Conservation (phyloP, 1,140 invertebrate genomes). For the Brachionus asplanchnoidis region DNA sequence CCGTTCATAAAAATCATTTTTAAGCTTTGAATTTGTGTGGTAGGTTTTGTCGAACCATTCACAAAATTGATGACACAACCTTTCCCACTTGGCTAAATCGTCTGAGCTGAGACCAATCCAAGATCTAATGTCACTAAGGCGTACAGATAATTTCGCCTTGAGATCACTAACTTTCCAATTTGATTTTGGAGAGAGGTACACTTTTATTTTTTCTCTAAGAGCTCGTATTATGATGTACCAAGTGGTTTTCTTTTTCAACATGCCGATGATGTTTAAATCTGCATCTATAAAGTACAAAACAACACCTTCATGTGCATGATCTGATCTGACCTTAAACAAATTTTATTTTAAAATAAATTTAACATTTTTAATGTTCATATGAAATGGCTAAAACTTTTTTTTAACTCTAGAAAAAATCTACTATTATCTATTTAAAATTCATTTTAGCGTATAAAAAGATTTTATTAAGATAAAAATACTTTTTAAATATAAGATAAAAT, state of each 20-base stretch:
- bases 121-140: background rate
- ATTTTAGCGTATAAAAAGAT: too few species aligned
- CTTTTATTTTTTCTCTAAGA: slow-evolving; percentile 55
- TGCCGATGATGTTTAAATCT: slow-evolving; percentile 53
- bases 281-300: slow-evolving; percentile 59
- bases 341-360: background rate
- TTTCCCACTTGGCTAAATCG: slow-evolving; percentile 12
- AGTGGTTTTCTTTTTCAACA: slow-evolving; percentile 59
- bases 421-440: too few species aligned
- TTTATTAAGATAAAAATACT: too few species aligned
- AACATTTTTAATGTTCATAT: background rate
- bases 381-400: too few species aligned
- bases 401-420: too few species aligned
- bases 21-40: background rate
- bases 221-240: slow-evolving; percentile 59
- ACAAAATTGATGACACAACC: background rate
- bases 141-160: background rate
- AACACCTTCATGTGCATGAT: slow-evolving; percentile 56
- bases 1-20: background rate
- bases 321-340: slow-evolving; percentile 50
- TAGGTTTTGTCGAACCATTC: slow-evolving; percentile 1
- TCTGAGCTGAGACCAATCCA: background rate
- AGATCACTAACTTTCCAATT: slow-evolving; percentile 11
- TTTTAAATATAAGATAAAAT: too few species aligned
- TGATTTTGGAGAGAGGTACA: slow-evolving; percentile 28